Base-by-base conservation (phyloP, 2,888 invertebrate species). In the Tiphia femorata region DNA sequence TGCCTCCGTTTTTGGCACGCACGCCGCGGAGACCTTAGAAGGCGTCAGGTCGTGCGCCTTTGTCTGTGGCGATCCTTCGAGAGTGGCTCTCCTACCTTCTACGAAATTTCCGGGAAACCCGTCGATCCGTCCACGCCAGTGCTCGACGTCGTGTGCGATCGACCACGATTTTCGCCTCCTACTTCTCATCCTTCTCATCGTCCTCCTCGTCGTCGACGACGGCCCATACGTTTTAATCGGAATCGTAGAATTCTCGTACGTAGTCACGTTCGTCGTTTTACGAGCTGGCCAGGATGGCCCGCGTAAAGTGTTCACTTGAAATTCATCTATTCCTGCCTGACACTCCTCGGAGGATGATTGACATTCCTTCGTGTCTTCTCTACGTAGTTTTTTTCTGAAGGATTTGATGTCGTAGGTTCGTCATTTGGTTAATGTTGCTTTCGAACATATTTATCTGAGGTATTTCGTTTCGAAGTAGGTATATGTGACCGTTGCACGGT, bases 1-100 rank as follows among this genome's bases (percentile, higher is more conserved):
- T 64, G 65, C 63, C 65, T 74, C 70, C 71, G 70, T 77, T 78
- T 79, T 78, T 78, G 78, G 76, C 71, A 72, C 70, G 72, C 69
- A 68, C 61, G 59, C 59, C 49, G 53, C 62, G 58, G 46, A 50
- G 30, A 64, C 76, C 78, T 75, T 77, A 78, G 73, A 76, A 75
- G 77, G 79, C 72, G 67, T 73, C 72, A 57, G 58, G 54, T 59
- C 55, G 63, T 48, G 52, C 17, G 51, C 35, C 66, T 65, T 65
- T 65, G 66, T 65, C 50, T 23, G n/a, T n/a, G n/a, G 47, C 41
- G 47, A 53, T 59, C 37, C 38, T 41, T 38, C 25, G 29, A 46
- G 19, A 30, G 16, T 38, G n/a, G 41, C 30, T 43, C 29, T 29
- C 41, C 44, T 48, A 53, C 51, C 49, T 59, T 62, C 49, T 51